Percentiles rank a stretch among this genome's conserved stretches.
Conservation (phyloP, 1,140 invertebrate species). For the Fopius arisanus region DNA sequence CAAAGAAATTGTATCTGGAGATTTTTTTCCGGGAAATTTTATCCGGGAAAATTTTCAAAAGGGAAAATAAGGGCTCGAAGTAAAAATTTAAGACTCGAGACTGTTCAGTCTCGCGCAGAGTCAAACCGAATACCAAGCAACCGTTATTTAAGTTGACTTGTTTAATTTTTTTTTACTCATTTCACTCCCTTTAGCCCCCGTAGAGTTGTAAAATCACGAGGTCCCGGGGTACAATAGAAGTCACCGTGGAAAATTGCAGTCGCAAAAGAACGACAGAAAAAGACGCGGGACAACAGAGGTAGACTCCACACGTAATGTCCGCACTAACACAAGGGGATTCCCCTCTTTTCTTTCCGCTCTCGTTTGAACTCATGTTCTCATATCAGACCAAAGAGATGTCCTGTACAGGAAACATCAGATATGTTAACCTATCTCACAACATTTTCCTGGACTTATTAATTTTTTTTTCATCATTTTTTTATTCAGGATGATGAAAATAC, state of each 20-base stretch:
- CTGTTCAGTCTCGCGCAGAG: no score
- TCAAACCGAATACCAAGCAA: no score
- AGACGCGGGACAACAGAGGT: neutral
- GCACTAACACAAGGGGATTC: neutral
- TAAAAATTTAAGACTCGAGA: no score
- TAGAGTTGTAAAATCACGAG: slow-evolving; percentile 1
- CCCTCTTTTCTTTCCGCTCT: neutral
- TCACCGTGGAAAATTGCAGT: slow-evolving; percentile 1
- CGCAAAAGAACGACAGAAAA: neutral
- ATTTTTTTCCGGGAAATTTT: no score
- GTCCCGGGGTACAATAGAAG: neutral
- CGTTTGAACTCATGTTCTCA: neutral
- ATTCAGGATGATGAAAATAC: no score
- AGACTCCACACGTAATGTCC: neutral
- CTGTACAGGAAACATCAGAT: neutral
- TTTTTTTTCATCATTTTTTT: neutral
- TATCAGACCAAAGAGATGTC: slow-evolving; percentile 1
- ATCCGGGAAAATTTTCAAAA: no score
- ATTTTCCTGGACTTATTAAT: neutral
- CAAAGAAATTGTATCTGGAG: no score
- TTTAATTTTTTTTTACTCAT: neutral
- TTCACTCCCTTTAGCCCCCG: neutral
- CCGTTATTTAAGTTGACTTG: no score
- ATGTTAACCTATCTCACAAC: neutral
- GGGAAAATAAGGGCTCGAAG: no score